Base-by-base conservation (phyloP, 2,113 vertebrate genomes). In the Ascaphus truei region DNA sequence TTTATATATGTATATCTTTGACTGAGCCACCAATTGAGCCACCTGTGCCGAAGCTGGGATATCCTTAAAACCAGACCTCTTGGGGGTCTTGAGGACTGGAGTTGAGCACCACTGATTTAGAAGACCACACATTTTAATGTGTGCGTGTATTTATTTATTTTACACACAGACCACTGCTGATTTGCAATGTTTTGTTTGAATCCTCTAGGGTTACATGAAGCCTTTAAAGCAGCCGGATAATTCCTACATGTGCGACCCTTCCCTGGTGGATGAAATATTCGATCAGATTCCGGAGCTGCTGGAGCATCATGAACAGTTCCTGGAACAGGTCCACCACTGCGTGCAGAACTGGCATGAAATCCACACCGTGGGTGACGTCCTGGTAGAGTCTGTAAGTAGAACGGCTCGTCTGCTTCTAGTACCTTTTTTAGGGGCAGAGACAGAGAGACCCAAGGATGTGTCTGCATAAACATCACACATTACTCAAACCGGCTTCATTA, bases 231-330 rank as follows among this genome's bases (percentile, higher is more conserved):
- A 96, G 74, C 91, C 95, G 0, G 97, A 99, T 77, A 88, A 95
- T 23, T 88, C 93, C 0, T 72, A 90, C 75, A 88, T 99, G 6
- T 96, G 95, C 0, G 97, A 99, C 79, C 95, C 95, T 0, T 91
- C 93, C 0, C 87, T 98, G 80, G 97, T 98, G 79, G 97, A 98
- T 0, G 96, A 99, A 87, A 98, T 99, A 90, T 99, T 99, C 1
- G 92, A 92, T 79, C 97, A 99, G 86, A 98, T 99, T 79, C 97
- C 96, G 0, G 97, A 99, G 85, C 94, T 99, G 71, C 81, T 99
- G 84, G 95, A 98, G 74, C 96, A 99, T 79, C 97, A 99, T 0
- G 97, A 99, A 77, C 88, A 93, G 81, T 99, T 99, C 77, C 85
- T 99, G 83, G 95, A 98, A 82, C 93, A 95, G 77, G 92, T 98